Base-by-base conservation (phyloP, 2,888 invertebrate genomes). In the Drepana falcataria region DNA sequence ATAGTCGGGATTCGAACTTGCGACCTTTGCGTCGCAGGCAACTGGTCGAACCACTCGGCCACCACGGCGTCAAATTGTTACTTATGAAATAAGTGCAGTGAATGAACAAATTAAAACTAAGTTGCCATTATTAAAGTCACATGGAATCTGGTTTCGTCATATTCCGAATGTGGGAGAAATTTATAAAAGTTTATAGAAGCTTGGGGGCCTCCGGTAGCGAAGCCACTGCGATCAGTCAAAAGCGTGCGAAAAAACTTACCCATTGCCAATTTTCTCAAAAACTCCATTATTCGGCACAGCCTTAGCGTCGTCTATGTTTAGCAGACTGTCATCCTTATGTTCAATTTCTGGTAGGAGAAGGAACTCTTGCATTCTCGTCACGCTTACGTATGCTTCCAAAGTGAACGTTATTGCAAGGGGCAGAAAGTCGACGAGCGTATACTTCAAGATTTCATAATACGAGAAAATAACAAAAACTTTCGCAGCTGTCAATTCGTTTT, bases 381-480 rank as follows among this genome's bases (percentile, higher is more conserved):
- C 92, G 35, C 96, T 95, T 0, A 97, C 95, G 49, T 93, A 90
- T 0, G 94, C 94, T 74, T 97, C 97, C 0, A 96, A 92, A 0
- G 95, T 92, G 69, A 94, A 94, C 1, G 95, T 94, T 47, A 97
- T 94, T 0, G 95, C 95, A 67, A 94, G 90, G 0, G 97, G 96
- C 68, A 97, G 94, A 76, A 95, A 96, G 44, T 96, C 94, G 0
- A 95, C 96, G 83, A 96, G 93, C 0, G 95, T 94, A 55, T 95
- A 93, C 48, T 96, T 94, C 2, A 97, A 81, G 57, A 96, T 95
- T 67, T 96, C 96, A 74, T 95, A 96, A 65, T 96, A 94, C 0
- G 96, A 94, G 37, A 96, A 94, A 44, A 96, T 93, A 4, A 96
- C 95, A 77, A 96, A 96, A 0, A 96, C 88, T 75, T 94, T 94